Percentiles rank a stretch among this genome's conserved stretches.
Conservation (phyloP, 2,113 vertebrate species). For the Stictonetta naevosa region DNA sequence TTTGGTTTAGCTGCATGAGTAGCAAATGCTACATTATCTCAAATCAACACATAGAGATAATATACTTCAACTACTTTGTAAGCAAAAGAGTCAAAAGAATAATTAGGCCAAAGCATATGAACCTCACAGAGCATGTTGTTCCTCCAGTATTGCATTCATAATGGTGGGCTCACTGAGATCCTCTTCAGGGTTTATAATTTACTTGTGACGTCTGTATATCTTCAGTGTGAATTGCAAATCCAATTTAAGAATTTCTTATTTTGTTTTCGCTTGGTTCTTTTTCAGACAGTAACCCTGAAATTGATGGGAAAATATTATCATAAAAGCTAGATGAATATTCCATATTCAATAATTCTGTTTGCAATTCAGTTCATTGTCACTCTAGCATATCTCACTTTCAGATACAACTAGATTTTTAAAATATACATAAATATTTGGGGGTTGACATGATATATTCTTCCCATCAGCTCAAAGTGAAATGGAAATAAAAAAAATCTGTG, state of each 20-base stretch:
- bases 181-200: neutral
- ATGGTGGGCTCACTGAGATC: neutral
- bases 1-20: neutral
- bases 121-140: neutral
- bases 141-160: neutral
- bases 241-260: neutral
- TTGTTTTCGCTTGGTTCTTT: neutral
- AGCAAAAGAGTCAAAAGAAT: neutral
- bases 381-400: neutral
- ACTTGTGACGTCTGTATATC: neutral
- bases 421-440: slow-evolving; percentile 35
- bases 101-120: neutral
- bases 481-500: slow-evolving; percentile 30
- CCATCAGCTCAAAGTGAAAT: slow-evolving; percentile 52
- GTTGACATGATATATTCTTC: neutral
- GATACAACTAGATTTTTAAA: neutral
- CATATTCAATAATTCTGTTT: neutral
- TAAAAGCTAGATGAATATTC: neutral
- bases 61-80: neutral
- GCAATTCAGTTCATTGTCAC: neutral
- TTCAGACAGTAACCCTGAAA: neutral
- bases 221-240: neutral
- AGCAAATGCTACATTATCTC: neutral
- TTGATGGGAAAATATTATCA: neutral
- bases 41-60: neutral